These are phyloP conservation scores for Steatocranus sp. DNA, from an alignment of 2,797 vertebrate genomes.

Conservation along the genomic window DNA sequence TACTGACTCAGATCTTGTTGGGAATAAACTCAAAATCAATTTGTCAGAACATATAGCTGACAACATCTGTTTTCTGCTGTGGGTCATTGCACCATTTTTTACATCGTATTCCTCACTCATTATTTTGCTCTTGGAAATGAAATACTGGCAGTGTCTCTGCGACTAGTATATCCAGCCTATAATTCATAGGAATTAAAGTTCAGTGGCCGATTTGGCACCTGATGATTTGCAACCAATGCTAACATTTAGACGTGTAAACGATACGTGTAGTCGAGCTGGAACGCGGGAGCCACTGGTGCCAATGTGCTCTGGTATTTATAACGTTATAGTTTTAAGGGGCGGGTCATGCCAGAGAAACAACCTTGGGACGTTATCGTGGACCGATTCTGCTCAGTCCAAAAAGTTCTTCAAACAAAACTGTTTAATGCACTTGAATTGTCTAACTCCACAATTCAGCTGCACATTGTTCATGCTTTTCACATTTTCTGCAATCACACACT, in stretches of 20 bases:
- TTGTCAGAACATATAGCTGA: not conserved
- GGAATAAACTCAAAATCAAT: not conserved
- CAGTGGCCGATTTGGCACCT: not conserved
- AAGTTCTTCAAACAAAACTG: not conserved
- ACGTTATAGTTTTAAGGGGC: not conserved
- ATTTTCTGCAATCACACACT: not conserved
- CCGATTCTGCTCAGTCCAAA: not conserved
- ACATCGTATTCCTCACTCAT: not conserved
- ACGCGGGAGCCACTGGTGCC: not conserved
- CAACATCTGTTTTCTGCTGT: not conserved
- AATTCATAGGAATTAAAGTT: not conserved
- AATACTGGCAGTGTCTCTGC: not conserved
- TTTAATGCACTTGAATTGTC: not conserved
- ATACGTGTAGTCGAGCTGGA: not conserved
- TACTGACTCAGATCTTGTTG: accelerated
- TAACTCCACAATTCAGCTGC: not conserved
- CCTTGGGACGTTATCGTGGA: not conserved
- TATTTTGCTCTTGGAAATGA: not conserved
- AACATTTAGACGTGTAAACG: not conserved
- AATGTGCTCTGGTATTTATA: not conserved
- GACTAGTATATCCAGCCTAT: not conserved
- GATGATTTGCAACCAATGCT: not conserved
- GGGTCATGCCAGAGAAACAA: not conserved
- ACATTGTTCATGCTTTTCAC: not conserved
- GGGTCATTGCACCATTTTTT: not conserved